Percentiles rank a stretch among this genome's conserved stretches.
Evolutionary conservation across 2,888 invertebrate genomes (phyloP).

Genomic region (Chloroclystis v-ata): DNA sequence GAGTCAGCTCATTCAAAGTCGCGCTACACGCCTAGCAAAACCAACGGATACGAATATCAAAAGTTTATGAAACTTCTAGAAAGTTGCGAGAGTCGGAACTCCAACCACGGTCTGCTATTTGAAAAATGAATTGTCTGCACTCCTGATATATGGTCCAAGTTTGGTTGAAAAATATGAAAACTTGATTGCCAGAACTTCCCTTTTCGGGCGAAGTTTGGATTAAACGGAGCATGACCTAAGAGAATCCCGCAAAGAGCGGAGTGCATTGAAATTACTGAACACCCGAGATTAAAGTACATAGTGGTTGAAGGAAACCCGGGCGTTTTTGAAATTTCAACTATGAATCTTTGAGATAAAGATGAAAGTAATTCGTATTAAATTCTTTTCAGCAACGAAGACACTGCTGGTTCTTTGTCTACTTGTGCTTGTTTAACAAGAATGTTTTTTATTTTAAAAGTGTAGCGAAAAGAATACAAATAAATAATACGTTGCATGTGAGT

Average conservation of each 20-base stretch:
- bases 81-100: conserved; percentile 53
- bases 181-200: conserved; percentile 34
- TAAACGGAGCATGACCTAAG: conserved; percentile 9
- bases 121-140: conserved; percentile 76
- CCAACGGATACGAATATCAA: conserved; percentile 64
- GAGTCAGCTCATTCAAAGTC: conserved; percentile 6
- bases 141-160: conserved; percentile 68
- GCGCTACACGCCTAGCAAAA: conserved; percentile 32
- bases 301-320: not conserved
- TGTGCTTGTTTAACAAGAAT: too few relatives aligned
- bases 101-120: conserved; percentile 54
- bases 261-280: conserved; percentile 1
- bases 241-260: conserved; percentile 1
- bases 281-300: not conserved
- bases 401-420: not conserved
- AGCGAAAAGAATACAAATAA: too few relatives aligned
- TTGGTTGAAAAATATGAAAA: conserved; percentile 57
- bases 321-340: not conserved
- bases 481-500: too few relatives aligned
- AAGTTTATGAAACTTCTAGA: conserved; percentile 56
- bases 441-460: too few relatives aligned
- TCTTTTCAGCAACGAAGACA: not conserved
- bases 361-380: not conserved
- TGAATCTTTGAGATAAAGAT: too few relatives aligned
- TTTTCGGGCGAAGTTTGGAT: conserved; percentile 21